Percentiles rank a stretch among this genome's conserved stretches.
phyloP scores from a whole-genome alignment of 1,140 invertebrate genomes.

The Pseudobourletiella spinata region DNA sequence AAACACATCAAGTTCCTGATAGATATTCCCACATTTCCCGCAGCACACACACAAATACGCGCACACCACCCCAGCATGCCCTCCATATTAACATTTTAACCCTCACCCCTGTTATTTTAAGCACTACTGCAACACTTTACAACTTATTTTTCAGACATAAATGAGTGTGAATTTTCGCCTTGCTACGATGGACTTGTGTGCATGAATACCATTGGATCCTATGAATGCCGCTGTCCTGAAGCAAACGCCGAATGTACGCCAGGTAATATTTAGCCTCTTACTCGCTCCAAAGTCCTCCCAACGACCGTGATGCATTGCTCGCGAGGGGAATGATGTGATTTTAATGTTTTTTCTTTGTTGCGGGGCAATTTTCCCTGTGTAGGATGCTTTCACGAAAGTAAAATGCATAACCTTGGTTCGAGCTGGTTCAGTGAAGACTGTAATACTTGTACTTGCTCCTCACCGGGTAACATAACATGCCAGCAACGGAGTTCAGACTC shows the following conservation, averaged over 20 bases:
- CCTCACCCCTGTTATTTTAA: no score
- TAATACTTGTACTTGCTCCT: conserved; percentile 28
- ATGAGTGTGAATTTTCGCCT: conserved; percentile 74
- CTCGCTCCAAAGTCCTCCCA: no score
- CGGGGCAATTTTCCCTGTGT: no score
- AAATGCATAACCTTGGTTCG: conserved; percentile 10
- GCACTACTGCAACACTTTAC: no score
- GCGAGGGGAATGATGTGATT: no score
- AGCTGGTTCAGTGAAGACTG: conserved; percentile 35
- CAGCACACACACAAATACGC: no score
- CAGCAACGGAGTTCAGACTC: conserved; percentile 5
- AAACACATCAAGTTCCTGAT: no score
- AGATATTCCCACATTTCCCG: no score
- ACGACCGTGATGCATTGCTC: no score
- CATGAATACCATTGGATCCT: conserved; percentile 71
- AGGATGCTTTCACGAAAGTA: conserved; percentile 24
- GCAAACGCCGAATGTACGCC: conserved; percentile 47
- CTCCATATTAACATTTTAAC: no score
- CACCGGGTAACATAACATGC: conserved; percentile 20
- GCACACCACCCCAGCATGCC: no score
- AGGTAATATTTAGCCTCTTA: conserved; percentile 39
- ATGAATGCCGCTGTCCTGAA: conserved; percentile 63
- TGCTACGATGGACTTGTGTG: conserved; percentile 68
- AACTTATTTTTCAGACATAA: conserved; percentile 63
- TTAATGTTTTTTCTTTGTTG: no score